Percentiles rank a stretch among this genome's conserved stretches.
These are phyloP conservation scores for Mycogona germanica DNA, from an alignment of 2,888 invertebrate genomes.

Conservation along the genomic window DNA sequence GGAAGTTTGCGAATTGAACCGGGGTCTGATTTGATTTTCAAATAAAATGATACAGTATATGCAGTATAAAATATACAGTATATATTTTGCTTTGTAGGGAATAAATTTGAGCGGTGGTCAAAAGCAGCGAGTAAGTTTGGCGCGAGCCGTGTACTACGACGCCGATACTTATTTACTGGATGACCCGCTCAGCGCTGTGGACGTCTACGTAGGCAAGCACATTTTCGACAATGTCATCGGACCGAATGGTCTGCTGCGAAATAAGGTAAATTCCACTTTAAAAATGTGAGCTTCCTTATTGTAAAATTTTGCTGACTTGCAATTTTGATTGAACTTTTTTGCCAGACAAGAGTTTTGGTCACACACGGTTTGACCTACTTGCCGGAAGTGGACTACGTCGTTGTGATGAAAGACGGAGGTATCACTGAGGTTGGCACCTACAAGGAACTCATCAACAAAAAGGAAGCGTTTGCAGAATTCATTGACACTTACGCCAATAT, in stretches of 20 bases:
- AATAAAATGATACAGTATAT: too few species aligned
- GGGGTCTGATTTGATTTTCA: too few species aligned
- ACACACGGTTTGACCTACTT: slow-evolving; percentile 92
- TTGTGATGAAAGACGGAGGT: slow-evolving; percentile 75
- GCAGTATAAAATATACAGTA: not conserved
- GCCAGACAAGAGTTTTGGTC: slow-evolving; percentile 71
- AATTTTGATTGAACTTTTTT: slow-evolving; percentile 4
- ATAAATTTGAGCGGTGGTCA: slow-evolving; percentile 77
- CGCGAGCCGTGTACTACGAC: slow-evolving; percentile 79
- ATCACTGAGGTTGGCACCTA: slow-evolving; percentile 85
- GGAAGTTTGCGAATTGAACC: too few species aligned
- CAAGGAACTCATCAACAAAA: slow-evolving; percentile 70
- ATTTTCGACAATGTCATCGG: slow-evolving; percentile 92
- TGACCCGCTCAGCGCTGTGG: slow-evolving; percentile 90
- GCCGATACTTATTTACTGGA: slow-evolving; percentile 86
- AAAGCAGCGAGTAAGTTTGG: slow-evolving; percentile 84
- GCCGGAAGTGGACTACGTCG: slow-evolving; percentile 75
- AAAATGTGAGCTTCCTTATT: slow-evolving; percentile 13
- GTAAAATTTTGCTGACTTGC: not conserved
- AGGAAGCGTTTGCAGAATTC: slow-evolving; percentile 44
- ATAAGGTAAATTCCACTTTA: slow-evolving; percentile 29
- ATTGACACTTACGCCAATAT: slow-evolving; percentile 38
- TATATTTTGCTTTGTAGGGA: slow-evolving; percentile 36
- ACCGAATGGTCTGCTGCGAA: slow-evolving; percentile 43
- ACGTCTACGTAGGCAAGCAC: slow-evolving; percentile 94